Evolutionary conservation across 1,140 invertebrate species (phyloP).

Genomic region (Sycobia sp.): DNA sequence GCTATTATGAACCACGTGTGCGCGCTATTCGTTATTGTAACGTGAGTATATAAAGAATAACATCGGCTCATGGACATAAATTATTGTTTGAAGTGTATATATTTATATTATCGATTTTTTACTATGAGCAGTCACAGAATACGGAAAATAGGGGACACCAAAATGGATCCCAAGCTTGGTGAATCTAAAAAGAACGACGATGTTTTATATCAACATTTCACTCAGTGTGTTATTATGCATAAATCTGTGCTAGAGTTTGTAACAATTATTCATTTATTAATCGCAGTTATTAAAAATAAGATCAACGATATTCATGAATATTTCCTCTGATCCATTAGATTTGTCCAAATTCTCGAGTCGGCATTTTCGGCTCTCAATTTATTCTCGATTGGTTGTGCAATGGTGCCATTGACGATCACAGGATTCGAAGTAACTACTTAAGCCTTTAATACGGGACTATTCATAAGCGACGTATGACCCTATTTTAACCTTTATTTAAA

Average conservation of each 20-base stretch:
- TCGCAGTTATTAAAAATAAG: too few species aligned
- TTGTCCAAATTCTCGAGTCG: not conserved
- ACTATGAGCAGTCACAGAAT: not conserved
- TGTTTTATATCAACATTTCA: not conserved
- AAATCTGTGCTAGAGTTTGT: conserved; percentile 12
- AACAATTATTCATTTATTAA: too few species aligned
- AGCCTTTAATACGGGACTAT: too few species aligned
- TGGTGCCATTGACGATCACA: conserved; percentile 4
- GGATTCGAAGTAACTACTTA: conserved; percentile 22
- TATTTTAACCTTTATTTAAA: too few species aligned
- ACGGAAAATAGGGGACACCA: too few species aligned
- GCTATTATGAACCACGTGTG: conserved; percentile 7
- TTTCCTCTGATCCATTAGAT: too few species aligned
- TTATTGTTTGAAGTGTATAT: not conserved
- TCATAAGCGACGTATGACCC: too few species aligned
- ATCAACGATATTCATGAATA: too few species aligned
- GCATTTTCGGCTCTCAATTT: conserved; percentile 14
- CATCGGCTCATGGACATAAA: too few species aligned
- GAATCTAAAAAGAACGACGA: not conserved
- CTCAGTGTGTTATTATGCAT: not conserved
- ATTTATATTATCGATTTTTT: too few species aligned
- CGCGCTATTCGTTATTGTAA: conserved; percentile 13
- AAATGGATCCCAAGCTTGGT: too few species aligned
- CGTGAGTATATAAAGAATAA: conserved; percentile 3
- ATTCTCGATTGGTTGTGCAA: not conserved